Base-by-base conservation (phyloP, 2,113 vertebrate genomes). In the Xenopus borealis region DNA sequence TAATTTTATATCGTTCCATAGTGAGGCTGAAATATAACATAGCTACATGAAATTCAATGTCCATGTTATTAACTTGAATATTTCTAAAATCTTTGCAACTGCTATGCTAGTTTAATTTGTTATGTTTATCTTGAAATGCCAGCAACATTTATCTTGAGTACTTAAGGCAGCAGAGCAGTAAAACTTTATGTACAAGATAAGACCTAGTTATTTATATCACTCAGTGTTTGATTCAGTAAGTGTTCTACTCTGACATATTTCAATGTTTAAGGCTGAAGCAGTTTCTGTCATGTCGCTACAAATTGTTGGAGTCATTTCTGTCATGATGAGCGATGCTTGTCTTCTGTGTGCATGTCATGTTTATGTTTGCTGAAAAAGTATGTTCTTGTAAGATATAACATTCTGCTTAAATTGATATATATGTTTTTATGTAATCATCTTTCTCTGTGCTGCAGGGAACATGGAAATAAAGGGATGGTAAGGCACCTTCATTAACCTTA, bases 141-240 rank as follows among this genome's bases (percentile, higher is more conserved):
- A 45, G 40, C 44, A 30, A 18, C 55, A 59, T 59, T 59, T 70
- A 70, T 40, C 50, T 57, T 55, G 50, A 33, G 52, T 57, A 16
- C 33, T 18, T 59, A 4, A 59, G n/a, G 44, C 14, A 19, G 30
- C 30, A 59, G 12, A 70, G 68, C n/a, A 59, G 53, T 70, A 70
- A 70, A 58, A 59, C 33, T 58, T 59, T 59, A 59, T 59, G 68
- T 70, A 44, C 7, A 59, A 70, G 53, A 70, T 70, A 59, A 70
- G 18, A 55, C 53, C 30, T 20, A 45, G 68, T 19, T 70, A 70
- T 59, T 70, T 70, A 70, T 45, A 59, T 45, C 55, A 33, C 52
- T 79, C 81, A 23, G 73, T 69, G 17, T 8, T 55, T 55, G 17
- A 55, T 55, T 55, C 53, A 65, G 75, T 75, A 78, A 20, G 45